These are phyloP conservation scores for Agelastica alni DNA, from an alignment of 2,888 invertebrate species.

Conservation along the genomic window DNA sequence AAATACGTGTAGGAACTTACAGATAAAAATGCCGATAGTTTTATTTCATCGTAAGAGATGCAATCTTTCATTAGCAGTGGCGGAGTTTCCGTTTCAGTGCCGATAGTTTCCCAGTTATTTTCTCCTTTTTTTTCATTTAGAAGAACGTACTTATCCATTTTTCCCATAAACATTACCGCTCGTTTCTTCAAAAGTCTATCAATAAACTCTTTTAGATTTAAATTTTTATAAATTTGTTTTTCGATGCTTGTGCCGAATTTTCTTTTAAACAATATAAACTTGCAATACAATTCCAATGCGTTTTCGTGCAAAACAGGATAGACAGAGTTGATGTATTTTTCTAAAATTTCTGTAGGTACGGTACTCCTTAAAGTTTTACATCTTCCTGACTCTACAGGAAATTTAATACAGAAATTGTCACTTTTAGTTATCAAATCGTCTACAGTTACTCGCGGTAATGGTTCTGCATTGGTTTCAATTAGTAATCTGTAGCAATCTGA, in stretches of 20 bases:
- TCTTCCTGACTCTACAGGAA: constrained; percentile 52
- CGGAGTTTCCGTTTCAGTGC: constrained; percentile 56
- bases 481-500: constrained; percentile 24
- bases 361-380: constrained; percentile 43
- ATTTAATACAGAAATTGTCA: constrained; percentile 53
- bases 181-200: constrained; percentile 61
- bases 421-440: constrained; percentile 52
- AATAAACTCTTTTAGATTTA: constrained; percentile 58
- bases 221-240: constrained; percentile 44
- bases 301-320: constrained; percentile 74
- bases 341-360: constrained; percentile 35
- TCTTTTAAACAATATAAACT: constrained; percentile 68
- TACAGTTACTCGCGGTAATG: constrained; percentile 18
- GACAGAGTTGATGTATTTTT: constrained; percentile 61
- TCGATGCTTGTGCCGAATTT: constrained; percentile 43
- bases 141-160: constrained; percentile 39
- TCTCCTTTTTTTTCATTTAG: constrained; percentile 55
- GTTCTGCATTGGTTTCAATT: constrained; percentile 2
- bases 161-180: constrained; percentile 57
- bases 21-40: constrained; percentile 62
- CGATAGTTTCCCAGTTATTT: constrained; percentile 61
- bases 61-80: constrained; percentile 59
- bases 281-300: constrained; percentile 64
- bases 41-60: constrained; percentile 65
- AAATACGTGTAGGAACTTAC: constrained; percentile 63